These are phyloP conservation scores for Alligator sinensis DNA, from an alignment of 2,113 vertebrate species.

Conservation along the genomic window DNA sequence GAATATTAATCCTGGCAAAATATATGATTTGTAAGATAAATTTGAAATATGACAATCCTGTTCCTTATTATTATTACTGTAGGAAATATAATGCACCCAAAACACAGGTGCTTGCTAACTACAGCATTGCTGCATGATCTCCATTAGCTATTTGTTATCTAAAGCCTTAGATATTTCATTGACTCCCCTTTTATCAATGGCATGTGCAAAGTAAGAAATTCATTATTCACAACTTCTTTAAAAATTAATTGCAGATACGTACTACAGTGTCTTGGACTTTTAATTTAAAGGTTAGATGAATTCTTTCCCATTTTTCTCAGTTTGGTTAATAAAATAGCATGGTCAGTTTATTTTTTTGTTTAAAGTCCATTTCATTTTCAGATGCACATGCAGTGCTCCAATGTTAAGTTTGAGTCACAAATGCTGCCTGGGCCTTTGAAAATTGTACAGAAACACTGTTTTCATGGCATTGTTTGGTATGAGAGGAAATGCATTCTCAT, in stretches of 20 bases:
- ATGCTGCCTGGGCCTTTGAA: background rate
- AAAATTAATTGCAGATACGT: background rate
- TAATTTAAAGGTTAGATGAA: too few species aligned
- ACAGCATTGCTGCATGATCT: background rate
- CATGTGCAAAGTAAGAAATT: background rate
- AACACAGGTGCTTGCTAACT: background rate
- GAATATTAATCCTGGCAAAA: background rate
- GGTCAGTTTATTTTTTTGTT: background rate
- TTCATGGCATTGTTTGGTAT: background rate
- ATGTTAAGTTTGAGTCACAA: background rate
- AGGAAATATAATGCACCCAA: background rate
- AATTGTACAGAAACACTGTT: background rate
- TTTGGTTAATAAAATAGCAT: background rate
- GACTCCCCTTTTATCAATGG: background rate
- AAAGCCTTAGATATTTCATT: slow-evolving; percentile 1
- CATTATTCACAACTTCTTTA: background rate
- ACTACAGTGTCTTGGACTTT: background rate
- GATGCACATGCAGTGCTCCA: accelerated
- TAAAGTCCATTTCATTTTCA: background rate
- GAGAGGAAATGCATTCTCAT: background rate
- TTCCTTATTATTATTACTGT: background rate
- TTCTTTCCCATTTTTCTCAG: background rate
- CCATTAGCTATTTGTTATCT: slow-evolving; percentile 35
- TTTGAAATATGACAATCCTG: background rate
- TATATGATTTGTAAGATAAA: background rate